phyloP scores from a whole-genome alignment of 1,140 invertebrate genomes.

The Pogonomyrmex barbatus region DNA sequence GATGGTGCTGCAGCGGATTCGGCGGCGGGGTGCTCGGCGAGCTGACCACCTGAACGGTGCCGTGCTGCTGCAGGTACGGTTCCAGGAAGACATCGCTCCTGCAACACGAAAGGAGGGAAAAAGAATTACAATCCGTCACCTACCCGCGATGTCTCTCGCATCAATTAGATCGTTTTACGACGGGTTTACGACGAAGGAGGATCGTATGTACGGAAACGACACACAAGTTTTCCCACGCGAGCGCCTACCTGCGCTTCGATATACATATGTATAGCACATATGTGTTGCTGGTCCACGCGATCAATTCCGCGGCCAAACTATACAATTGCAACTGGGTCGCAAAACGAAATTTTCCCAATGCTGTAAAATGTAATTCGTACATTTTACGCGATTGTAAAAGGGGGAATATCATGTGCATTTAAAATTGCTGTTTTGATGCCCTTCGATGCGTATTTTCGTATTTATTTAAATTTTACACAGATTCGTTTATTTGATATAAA shows the following conservation, averaged over 20 bases:
- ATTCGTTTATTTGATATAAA: background rate
- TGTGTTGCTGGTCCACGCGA: background rate
- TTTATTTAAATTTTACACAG: too few relatives aligned
- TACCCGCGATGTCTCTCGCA: background rate
- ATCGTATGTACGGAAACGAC: background rate
- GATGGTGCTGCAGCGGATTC: conserved; percentile 83
- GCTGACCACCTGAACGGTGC: conserved; percentile 83
- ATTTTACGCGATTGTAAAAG: background rate
- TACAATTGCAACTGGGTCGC: background rate
- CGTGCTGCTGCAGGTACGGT: conserved; percentile 84
- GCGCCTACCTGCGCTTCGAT: background rate
- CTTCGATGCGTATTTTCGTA: too few relatives aligned
- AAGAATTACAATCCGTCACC: conserved; percentile 1
- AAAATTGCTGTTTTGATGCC: too few relatives aligned
- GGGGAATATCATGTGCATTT: too few relatives aligned
- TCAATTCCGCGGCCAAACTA: background rate
- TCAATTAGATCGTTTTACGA: conserved; percentile 42
- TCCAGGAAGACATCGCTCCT: conserved; percentile 86
- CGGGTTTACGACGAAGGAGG: background rate
- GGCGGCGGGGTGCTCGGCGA: conserved; percentile 84
- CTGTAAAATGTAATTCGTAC: too few relatives aligned
- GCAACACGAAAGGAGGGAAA: conserved; percentile 70
- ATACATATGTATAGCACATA: background rate
- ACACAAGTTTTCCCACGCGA: conserved; percentile 29
- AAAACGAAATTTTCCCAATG: background rate